Percentiles rank a stretch among this genome's conserved stretches.
Conservation (phyloP, 2,888 invertebrate genomes). For the Anagyrus pseudococci region DNA sequence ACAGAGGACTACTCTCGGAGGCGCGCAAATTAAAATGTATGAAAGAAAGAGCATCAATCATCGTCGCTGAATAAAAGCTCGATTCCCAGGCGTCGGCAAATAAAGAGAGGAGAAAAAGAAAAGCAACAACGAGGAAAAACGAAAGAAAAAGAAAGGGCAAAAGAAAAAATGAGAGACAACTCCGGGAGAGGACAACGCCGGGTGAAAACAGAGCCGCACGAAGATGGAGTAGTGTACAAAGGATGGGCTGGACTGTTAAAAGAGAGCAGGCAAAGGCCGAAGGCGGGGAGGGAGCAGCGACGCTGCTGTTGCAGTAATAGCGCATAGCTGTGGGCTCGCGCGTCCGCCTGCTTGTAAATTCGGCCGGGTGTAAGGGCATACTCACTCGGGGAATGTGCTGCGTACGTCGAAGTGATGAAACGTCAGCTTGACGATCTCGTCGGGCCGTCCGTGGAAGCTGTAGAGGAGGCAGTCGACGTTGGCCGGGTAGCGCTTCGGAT, state of each 20-base stretch:
- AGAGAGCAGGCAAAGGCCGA: too few relatives aligned
- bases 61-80: conserved; percentile 16
- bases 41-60: conserved; percentile 26
- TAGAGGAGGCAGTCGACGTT: conserved; percentile 83
- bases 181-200: neutral
- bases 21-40: conserved; percentile 26
- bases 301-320: neutral
- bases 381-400: conserved; percentile 73
- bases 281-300: neutral
- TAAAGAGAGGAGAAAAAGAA: neutral
- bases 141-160: neutral
- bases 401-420: conserved; percentile 82
- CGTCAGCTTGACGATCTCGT: conserved; percentile 82
- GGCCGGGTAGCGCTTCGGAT: conserved; percentile 76
- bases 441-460: conserved; percentile 79
- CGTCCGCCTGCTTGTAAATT: too few relatives aligned
- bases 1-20: neutral
- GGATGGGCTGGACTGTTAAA: too few relatives aligned
- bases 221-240: too few relatives aligned
- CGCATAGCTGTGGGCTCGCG: too few relatives aligned
- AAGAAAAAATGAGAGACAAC: conserved; percentile 24
- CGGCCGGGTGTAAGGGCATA: conserved; percentile 44
- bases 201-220: too few relatives aligned
- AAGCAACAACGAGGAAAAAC: neutral
- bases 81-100: conserved; percentile 2